phyloP scores from a whole-genome alignment of 1,140 invertebrate genomes.

The Physella acuta region DNA sequence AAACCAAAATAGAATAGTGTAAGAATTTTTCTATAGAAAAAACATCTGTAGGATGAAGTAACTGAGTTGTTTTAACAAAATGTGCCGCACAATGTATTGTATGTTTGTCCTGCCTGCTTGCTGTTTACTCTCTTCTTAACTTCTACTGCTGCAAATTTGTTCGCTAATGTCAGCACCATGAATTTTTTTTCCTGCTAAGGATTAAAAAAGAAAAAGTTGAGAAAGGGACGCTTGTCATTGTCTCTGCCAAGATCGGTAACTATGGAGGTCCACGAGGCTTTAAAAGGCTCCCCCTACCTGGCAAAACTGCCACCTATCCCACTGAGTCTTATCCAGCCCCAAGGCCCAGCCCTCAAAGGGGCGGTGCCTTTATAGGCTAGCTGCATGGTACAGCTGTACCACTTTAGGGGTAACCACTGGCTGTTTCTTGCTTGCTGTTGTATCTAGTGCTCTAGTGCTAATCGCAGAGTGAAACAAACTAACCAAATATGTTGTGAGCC shows the following conservation, averaged over 20 bases:
- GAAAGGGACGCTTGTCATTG: neutral
- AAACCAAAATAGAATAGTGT: too few species aligned
- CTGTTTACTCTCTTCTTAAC: too few species aligned
- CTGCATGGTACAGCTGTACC: neutral
- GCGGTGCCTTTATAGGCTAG: conserved; percentile 3
- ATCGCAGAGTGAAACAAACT: too few species aligned
- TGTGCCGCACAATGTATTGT: conserved; percentile 28
- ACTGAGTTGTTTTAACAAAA: too few species aligned
- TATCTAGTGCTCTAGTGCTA: too few species aligned
- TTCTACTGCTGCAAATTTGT: too few species aligned
- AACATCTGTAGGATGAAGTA: too few species aligned
- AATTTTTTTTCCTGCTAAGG: neutral
- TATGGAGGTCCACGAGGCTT: neutral
- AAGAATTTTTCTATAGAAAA: too few species aligned
- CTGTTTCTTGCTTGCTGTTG: too few species aligned
- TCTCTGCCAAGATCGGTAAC: neutral
- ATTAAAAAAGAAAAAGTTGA: conserved; percentile 14
- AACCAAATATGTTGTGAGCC: too few species aligned
- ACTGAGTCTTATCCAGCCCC: neutral
- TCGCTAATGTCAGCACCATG: too few species aligned
- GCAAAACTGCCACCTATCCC: conserved; percentile 9
- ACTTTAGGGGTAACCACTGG: neutral
- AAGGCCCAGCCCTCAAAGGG: neutral
- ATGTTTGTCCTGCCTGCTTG: too few species aligned
- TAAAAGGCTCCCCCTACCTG: conserved; percentile 16